Conservation (phyloP, 2,888 invertebrate genomes). For the Sympetrum striolatum region DNA sequence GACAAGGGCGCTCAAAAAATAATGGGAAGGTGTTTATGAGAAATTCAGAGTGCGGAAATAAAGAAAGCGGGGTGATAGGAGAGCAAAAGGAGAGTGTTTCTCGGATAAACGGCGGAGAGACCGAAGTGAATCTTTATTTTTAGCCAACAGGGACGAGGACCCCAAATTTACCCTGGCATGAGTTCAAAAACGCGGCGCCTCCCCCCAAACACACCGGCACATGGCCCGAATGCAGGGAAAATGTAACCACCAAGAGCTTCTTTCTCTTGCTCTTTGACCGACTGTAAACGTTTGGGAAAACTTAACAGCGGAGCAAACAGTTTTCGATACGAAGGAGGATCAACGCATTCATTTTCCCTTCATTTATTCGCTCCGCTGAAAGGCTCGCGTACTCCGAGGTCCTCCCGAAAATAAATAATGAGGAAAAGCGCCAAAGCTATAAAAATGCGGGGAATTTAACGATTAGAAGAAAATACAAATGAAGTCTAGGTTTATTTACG, state of each 20-base stretch:
- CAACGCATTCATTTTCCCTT: background rate
- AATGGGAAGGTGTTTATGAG: background rate
- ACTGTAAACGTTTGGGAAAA: background rate
- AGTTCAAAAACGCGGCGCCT: slow-evolving; percentile 30
- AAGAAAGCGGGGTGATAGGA: background rate
- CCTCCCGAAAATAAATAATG: too few species aligned
- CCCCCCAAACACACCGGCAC: slow-evolving; percentile 48
- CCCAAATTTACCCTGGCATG: slow-evolving; percentile 41
- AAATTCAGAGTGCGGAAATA: background rate
- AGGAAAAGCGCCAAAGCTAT: too few species aligned
- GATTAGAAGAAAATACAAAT: too few species aligned
- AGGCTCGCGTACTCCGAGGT: background rate
- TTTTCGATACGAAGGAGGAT: background rate
- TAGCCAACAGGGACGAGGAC: slow-evolving; percentile 25
- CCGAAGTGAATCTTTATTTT: slow-evolving; percentile 38
- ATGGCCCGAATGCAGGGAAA: slow-evolving; percentile 57
- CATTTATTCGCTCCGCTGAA: background rate
- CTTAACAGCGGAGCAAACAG: slow-evolving; percentile 5
- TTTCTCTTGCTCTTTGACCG: background rate
- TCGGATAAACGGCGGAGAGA: slow-evolving; percentile 21
- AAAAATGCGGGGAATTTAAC: too few species aligned
- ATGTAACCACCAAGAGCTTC: slow-evolving; percentile 47
- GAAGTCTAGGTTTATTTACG: too few species aligned
- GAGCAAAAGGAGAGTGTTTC: background rate
- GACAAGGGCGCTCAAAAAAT: too few species aligned